Percentiles rank a stretch among this genome's conserved stretches.
Conservation (phyloP, 2,888 invertebrate genomes). For the Lydus trimaculatus region DNA sequence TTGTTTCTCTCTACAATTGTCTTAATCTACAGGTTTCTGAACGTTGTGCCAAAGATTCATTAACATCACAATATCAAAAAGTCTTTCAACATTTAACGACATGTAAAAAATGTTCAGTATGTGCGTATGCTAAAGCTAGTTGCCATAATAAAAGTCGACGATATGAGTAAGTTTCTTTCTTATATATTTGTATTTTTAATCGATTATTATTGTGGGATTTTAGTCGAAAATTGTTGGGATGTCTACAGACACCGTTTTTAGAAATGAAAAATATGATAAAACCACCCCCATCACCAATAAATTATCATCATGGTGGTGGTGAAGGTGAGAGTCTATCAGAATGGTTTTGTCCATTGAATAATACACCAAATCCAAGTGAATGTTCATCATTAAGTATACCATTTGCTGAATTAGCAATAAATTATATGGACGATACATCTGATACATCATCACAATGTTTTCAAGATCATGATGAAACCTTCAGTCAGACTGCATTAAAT, state of each 20-base stretch:
- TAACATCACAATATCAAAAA: constrained; percentile 64
- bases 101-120: constrained; percentile 68
- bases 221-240: constrained; percentile 66
- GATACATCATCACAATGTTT: constrained; percentile 51
- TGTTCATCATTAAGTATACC: constrained; percentile 59
- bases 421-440: constrained; percentile 59
- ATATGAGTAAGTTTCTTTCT: constrained; percentile 58
- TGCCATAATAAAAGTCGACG: constrained; percentile 62
- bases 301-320: constrained; percentile 32
- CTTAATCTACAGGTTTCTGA: constrained; percentile 57
- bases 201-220: not conserved
- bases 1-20: not conserved
- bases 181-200: constrained; percentile 10
- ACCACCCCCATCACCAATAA: constrained; percentile 59
- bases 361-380: constrained; percentile 51
- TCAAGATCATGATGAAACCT: constrained; percentile 42
- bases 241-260: constrained; percentile 67
- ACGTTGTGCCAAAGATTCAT: constrained; percentile 59
- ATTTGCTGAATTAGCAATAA: constrained; percentile 57
- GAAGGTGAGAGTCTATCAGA: constrained; percentile 59
- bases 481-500: constrained; percentile 50
- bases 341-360: constrained; percentile 55
- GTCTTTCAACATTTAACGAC: constrained; percentile 64
- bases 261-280: constrained; percentile 67
- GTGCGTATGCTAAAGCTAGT: constrained; percentile 66